These are phyloP conservation scores for Bungarus multicinctus DNA, from an alignment of 2,113 vertebrate genomes.

Conservation along the genomic window DNA sequence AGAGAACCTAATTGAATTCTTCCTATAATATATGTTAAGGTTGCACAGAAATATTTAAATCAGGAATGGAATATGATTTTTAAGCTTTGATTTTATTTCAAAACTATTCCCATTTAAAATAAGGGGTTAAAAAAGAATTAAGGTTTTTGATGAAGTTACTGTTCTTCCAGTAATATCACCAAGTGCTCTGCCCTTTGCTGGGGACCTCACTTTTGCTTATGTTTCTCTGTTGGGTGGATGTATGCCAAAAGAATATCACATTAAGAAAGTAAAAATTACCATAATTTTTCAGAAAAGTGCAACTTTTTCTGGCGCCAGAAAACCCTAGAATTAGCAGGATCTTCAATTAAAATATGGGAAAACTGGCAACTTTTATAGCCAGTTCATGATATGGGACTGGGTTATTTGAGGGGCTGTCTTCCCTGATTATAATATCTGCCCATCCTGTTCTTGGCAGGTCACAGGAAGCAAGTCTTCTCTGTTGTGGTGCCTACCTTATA, in stretches of 20 bases:
- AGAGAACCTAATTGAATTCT: not conserved
- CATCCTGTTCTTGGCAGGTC: not conserved
- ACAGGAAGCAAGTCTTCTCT: not conserved
- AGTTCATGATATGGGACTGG: not conserved
- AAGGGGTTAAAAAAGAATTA: not conserved
- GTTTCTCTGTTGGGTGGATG: not conserved
- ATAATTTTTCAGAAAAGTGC: not conserved
- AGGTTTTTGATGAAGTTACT: not conserved
- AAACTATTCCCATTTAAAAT: not conserved
- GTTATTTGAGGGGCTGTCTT: not conserved
- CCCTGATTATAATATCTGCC: not conserved
- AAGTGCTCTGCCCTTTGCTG: not conserved
- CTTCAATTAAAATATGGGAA: not conserved
- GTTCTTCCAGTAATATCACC: not conserved
- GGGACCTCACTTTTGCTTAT: not conserved
- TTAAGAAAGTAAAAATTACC: not conserved
- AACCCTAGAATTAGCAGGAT: not conserved
- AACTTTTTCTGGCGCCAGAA: not conserved
- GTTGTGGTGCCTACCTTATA: not conserved
- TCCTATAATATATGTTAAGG: not conserved
- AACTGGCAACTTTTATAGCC: not conserved
- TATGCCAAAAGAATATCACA: not conserved
- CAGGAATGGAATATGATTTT: not conserved
- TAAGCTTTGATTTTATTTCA: not conserved
- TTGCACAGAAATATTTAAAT: not conserved